A percentile compares a stretch with the other conserved stretches of the same genome.
These are phyloP conservation scores for Heliconius ismenius DNA, from an alignment of 2,888 invertebrate genomes.

Conservation along the genomic window DNA sequence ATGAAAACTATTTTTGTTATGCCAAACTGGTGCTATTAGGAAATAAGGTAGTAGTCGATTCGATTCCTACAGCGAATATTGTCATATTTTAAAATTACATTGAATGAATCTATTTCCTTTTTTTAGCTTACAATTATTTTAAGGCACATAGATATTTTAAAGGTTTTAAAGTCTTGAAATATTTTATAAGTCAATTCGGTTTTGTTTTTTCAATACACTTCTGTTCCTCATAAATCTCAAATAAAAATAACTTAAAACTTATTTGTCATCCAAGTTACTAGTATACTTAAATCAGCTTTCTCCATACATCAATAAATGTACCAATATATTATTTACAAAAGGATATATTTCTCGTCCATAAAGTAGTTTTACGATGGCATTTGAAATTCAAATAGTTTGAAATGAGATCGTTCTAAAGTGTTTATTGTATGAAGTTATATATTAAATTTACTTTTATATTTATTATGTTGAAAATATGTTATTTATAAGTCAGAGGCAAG, in stretches of 20 bases:
- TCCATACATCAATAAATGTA: neutral
- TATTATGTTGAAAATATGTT: neutral
- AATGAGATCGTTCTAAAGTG: slow-evolving; percentile 7
- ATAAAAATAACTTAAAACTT: neutral
- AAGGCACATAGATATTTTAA: too few species aligned
- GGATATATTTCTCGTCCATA: slow-evolving; percentile 5
- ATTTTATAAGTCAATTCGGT: too few species aligned
- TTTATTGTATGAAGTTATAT: neutral
- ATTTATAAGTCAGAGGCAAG: too few species aligned
- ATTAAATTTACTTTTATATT: neutral
- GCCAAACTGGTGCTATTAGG: too few species aligned
- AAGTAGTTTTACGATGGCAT: slow-evolving; percentile 22
- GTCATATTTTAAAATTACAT: too few species aligned
- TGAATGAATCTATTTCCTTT: too few species aligned
- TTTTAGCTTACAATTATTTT: too few species aligned
- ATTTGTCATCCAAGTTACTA: neutral
- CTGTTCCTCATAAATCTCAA: neutral
- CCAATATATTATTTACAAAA: slow-evolving; percentile 3
- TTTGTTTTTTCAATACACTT: too few species aligned
- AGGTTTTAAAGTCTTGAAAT: too few species aligned
- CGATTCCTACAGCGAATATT: too few species aligned
- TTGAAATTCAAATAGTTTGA: slow-evolving; percentile 25
- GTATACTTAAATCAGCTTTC: neutral
- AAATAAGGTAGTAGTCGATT: too few species aligned
- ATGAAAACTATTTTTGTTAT: neutral